Conservation (phyloP, 2,888 invertebrate genomes). For the Platycheirus rosarum region DNA sequence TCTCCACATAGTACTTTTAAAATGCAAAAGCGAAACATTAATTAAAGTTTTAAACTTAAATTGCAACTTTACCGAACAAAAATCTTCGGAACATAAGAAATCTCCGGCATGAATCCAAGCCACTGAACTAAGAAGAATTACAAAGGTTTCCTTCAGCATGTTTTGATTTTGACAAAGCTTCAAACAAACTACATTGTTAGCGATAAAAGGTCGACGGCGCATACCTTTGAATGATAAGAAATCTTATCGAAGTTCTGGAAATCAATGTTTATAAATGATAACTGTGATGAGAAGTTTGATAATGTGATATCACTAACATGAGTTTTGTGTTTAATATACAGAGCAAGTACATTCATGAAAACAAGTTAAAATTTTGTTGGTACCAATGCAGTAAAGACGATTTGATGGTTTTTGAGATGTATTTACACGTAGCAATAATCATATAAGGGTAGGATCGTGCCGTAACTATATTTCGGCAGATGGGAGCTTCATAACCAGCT, state of each 20-base stretch:
- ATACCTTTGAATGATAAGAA: slow-evolving; percentile 24
- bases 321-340: too few relatives aligned
- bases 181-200: slow-evolving; percentile 35
- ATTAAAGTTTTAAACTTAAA: neutral
- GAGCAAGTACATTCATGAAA: neutral
- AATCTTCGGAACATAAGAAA: slow-evolving; percentile 57
- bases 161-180: slow-evolving; percentile 20
- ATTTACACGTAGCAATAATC: too few relatives aligned
- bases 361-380: too few relatives aligned
- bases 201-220: slow-evolving; percentile 27
- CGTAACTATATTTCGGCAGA: too few relatives aligned
- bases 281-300: neutral
- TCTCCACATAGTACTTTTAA: slow-evolving; percentile 75
- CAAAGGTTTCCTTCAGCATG: slow-evolving; percentile 31
- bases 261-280: neutral
- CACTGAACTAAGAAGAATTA: slow-evolving; percentile 7
- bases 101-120: slow-evolving; percentile 32
- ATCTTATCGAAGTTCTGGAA: slow-evolving; percentile 51
- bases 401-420: too few relatives aligned
- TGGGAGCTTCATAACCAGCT: too few relatives aligned
- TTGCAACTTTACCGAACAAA: slow-evolving; percentile 51
- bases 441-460: too few relatives aligned
- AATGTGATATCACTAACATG: slow-evolving; percentile 12
- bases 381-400: too few relatives aligned
- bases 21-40: neutral